phyloP scores from a whole-genome alignment of 92 coral and sea anemone genomes.

The Phenganax subtilis region DNA sequence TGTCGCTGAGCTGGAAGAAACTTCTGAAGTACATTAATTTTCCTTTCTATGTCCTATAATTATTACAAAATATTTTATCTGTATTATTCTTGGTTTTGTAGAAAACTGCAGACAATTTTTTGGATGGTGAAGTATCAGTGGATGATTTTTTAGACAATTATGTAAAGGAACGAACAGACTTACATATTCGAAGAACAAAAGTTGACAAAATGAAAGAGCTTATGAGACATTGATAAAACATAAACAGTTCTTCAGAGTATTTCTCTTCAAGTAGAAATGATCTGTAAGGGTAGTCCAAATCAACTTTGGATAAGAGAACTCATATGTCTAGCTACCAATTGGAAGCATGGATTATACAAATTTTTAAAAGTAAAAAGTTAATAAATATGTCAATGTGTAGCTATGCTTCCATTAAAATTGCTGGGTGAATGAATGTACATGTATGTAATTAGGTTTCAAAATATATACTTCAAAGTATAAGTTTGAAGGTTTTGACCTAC shows the following conservation, averaged over 20 bases:
- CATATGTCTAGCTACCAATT: no score
- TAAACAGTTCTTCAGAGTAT: neutral
- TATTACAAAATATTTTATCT: neutral
- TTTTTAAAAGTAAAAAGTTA: no score
- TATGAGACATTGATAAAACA: slow-evolving; percentile 36
- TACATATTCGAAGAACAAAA: slow-evolving; percentile 77
- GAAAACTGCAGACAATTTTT: slow-evolving; percentile 85
- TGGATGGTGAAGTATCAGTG: slow-evolving; percentile 74
- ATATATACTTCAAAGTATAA: no score
- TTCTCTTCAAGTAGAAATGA: neutral
- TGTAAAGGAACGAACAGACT: slow-evolving; percentile 65
- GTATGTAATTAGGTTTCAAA: no score
- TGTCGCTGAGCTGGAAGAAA: slow-evolving; percentile 79
- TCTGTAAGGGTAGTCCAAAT: neutral
- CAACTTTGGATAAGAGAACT: neutral
- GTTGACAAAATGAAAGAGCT: slow-evolving; percentile 81
- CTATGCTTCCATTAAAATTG: no score
- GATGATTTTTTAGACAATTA: slow-evolving; percentile 82
- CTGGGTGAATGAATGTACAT: no score
- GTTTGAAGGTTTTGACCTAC: no score
- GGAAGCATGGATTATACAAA: no score
- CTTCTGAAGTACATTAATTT: slow-evolving; percentile 61
- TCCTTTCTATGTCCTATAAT: neutral
- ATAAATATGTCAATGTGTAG: no score
- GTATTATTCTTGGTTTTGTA: slow-evolving; percentile 37